Evolutionary conservation across 30 jellyfish, hydroid and myxozoan species (phyloP), one percentile per base, ranked within the genome.

Genomic region (Turritopsis dohrnii): DNA sequence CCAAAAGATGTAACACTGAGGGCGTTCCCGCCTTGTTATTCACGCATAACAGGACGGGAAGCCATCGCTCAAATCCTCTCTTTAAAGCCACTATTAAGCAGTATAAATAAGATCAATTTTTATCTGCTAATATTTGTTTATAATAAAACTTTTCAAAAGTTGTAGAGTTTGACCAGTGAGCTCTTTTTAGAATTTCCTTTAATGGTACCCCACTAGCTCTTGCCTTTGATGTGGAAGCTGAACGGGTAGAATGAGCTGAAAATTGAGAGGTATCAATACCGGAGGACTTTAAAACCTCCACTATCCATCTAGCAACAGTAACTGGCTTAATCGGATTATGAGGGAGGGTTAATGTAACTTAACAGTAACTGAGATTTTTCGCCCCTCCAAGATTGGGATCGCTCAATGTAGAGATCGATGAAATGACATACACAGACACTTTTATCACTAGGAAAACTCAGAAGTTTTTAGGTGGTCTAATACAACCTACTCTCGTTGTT

Each of bases 121-220:
- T n/a, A n/a, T n/a, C n/a, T n/a, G n/a, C n/a, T n/a, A n/a, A n/a
- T n/a, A 41, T 41, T 5, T 74, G 7, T 28, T 74, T 74, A 21
- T 74, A 8, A 74, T 74, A 74, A 25, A n/a, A 22, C 20, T 74
- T 74, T 28, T 74, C 73, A 74, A 74, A 74, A 22, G 82, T 74
- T 74, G n/a, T n/a, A n/a, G 82, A 21, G 53, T 25, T 8, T 3
- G 25, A 19, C 82, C 82, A 74, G 5, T 74, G 74, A 8, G 16
- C 82, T 30, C 82, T 25, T 74, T 74, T 74, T 5, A 74, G 16
- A 74, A 74, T 74, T 28, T 74, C 82, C 24, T 8, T 74, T 1
- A 74, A 8, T 8, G 82, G 72, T 5, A 74, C 82, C 5, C 54
- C 54, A 19, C 7, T 3, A 22, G 60, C 5, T 13, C 9, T 3